Percentiles rank a stretch among this genome's conserved stretches.
These are phyloP conservation scores for Pseudochirops cupreus DNA, from an alignment of 2,797 vertebrate genomes.

Conservation along the genomic window DNA sequence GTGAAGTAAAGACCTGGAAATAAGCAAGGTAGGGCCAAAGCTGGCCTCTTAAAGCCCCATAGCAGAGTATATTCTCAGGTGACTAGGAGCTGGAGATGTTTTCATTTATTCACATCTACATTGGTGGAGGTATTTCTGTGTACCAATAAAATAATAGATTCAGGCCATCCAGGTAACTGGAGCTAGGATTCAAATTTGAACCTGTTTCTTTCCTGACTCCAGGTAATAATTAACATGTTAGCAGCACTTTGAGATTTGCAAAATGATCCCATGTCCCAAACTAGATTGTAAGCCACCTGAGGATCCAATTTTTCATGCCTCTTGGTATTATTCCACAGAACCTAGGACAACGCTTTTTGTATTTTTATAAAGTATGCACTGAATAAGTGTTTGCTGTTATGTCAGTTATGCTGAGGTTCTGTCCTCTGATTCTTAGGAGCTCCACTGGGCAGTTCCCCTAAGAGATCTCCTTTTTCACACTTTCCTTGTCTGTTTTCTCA, in stretches of 20 bases:
- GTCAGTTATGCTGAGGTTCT: background rate
- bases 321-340: background rate
- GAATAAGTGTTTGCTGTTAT: background rate
- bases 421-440: background rate
- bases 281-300: background rate
- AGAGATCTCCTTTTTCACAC: background rate
- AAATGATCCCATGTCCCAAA: background rate
- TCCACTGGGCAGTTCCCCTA: background rate
- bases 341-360: background rate
- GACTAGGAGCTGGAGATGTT: background rate
- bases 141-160: background rate
- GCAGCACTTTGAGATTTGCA: background rate
- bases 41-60: background rate
- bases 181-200: background rate
- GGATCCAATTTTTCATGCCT: background rate
- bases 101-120: background rate
- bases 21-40: background rate
- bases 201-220: background rate
- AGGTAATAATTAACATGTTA: background rate
- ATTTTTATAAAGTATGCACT: background rate
- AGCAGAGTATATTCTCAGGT: background rate
- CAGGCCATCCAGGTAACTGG: background rate
- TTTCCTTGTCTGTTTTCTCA: conserved; percentile 43
- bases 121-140: background rate
- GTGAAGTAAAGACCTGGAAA: background rate